Conservation (phyloP, 2,113 vertebrate species). For the Grammomys dolichurus region DNA sequence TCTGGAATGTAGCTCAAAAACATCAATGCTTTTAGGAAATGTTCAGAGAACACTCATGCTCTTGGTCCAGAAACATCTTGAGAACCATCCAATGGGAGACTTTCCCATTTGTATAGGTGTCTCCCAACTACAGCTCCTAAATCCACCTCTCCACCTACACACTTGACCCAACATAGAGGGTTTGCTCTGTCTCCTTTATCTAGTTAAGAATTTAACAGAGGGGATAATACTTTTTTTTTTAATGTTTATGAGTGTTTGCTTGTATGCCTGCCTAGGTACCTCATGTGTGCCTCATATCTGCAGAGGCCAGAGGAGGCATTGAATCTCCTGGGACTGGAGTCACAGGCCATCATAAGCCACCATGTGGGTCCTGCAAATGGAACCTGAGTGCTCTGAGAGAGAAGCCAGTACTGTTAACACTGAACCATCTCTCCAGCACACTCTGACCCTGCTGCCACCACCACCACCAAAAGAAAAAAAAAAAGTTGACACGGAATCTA, state of each 20-base stretch:
- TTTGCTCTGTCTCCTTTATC: neutral
- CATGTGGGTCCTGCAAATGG: neutral
- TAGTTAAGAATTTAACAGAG: neutral
- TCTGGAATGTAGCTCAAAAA: neutral
- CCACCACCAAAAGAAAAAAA: too few relatives aligned
- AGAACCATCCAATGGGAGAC: neutral
- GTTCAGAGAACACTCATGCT: neutral
- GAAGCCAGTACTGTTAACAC: neutral
- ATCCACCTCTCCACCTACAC: neutral
- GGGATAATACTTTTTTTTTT: too few relatives aligned
- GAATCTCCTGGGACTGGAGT: neutral
- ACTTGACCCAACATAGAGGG: neutral
- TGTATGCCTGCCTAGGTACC: neutral
- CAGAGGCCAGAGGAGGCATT: neutral
- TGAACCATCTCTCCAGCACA: neutral
- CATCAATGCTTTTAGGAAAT: neutral
- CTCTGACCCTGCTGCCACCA: neutral
- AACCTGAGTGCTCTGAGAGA: neutral
- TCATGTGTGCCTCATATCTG: neutral
- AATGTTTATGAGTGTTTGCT: neutral
- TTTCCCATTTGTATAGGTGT: neutral
- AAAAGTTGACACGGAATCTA: neutral
- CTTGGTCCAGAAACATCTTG: neutral
- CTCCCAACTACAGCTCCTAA: neutral
- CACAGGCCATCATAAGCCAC: neutral